Conservation (phyloP, 2,113 vertebrate species). For the Numenius arquata region DNA sequence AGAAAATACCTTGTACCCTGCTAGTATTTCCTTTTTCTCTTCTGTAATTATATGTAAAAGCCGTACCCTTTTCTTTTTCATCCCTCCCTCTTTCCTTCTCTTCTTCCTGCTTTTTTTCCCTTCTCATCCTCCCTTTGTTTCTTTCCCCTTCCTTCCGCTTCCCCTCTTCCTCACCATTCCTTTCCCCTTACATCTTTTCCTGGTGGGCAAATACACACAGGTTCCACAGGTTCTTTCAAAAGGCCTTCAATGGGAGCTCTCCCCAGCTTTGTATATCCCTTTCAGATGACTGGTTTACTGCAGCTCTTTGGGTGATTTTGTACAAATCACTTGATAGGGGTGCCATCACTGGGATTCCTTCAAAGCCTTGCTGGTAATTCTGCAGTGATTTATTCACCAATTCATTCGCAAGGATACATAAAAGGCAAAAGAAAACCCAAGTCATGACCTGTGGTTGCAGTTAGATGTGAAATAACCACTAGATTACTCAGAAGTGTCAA, state of each 20-base stretch:
- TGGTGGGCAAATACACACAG: neutral
- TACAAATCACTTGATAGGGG: neutral
- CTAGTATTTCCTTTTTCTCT: neutral
- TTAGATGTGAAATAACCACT: neutral
- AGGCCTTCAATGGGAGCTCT: neutral
- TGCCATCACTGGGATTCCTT: neutral
- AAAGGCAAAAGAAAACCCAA: neutral
- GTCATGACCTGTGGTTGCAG: neutral
- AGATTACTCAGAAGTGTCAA: neutral
- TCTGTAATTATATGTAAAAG: neutral
- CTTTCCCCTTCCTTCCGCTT: neutral
- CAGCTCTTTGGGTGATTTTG: neutral
- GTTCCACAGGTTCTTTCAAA: neutral
- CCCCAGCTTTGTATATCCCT: neutral
- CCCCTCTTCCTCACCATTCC: accelerated
- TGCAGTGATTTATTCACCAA: neutral
- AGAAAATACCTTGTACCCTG: neutral
- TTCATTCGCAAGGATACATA: neutral
- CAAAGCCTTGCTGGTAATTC: neutral
- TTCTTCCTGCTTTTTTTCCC: neutral
- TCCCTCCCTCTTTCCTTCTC: neutral
- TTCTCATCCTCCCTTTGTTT: neutral
- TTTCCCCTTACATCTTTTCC: neutral
- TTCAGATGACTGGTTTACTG: neutral
- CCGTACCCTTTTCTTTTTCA: neutral